Evolutionary conservation across 2,797 vertebrate species (phyloP).

Genomic region (Pangasius macronema): DNA sequence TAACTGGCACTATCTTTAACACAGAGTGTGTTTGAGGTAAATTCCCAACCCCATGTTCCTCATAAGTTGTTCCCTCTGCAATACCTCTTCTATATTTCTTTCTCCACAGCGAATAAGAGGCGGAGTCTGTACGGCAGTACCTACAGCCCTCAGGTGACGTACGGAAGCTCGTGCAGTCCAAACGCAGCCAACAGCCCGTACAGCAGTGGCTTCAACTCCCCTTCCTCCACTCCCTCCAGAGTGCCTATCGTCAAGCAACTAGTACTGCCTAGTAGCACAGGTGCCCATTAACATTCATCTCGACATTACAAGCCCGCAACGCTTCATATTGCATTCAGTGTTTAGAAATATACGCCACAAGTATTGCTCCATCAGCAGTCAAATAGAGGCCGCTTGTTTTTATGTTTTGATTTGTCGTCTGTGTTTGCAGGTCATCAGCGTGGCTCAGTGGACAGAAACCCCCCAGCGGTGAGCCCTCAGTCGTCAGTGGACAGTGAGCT

Average conservation of each 20-base stretch:
- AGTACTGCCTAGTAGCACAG: slow-evolving; percentile 86
- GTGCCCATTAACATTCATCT: slow-evolving; percentile 62
- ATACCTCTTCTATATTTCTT: not conserved
- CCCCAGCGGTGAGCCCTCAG: slow-evolving; percentile 89
- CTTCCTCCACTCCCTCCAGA: slow-evolving; percentile 89
- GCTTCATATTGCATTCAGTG: not conserved
- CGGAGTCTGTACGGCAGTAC: slow-evolving; percentile 89
- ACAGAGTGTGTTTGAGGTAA: not conserved
- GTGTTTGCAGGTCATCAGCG: slow-evolving; percentile 61
- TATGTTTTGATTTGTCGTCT: not conserved
- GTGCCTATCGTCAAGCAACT: slow-evolving; percentile 90
- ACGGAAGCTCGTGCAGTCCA: slow-evolving; percentile 86
- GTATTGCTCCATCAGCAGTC: not conserved
- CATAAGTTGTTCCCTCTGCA: not conserved
- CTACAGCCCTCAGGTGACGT: slow-evolving; percentile 81
- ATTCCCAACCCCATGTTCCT: not conserved
- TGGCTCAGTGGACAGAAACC: slow-evolving; percentile 84
- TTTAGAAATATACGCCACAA: not conserved
- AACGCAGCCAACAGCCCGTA: slow-evolving; percentile 90
- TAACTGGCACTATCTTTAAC: not conserved
- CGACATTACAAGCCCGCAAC: not conserved
- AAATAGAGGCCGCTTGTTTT: not conserved
- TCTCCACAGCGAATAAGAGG: slow-evolving; percentile 85
- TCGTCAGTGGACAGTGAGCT: slow-evolving; percentile 97
- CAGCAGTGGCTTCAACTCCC: slow-evolving; percentile 95